Evolutionary conservation across 2,797 vertebrate genomes (phyloP), one percentile per base, ranked within the genome.

Genomic region (Synanceia verrucosa): DNA sequence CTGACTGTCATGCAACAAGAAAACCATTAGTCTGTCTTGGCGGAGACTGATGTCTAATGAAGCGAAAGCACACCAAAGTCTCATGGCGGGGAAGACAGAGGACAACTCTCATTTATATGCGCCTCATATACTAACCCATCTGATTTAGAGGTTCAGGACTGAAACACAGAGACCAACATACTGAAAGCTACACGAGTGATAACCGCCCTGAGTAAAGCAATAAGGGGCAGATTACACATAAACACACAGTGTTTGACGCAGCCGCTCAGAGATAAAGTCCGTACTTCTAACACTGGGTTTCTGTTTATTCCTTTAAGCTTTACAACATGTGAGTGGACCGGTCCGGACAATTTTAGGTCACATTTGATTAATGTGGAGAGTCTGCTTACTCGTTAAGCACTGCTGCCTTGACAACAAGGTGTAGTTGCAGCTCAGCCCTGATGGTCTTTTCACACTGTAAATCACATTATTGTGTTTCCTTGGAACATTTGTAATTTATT

Each of bases 61-160:
- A 90, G 87, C 64, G 65, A 85, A 79, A 73, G 79, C 76, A 86
- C 73, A 79, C 58, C 78, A 63, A 81, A 84, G 78, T 86, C 83
- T 87, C 64, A 57, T 68, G 79, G 71, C 24, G 10, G 76, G 63
- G 73, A 76, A 80, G 81, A 76, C 61, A 66, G 65, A 79, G 86
- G 81, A 82, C 88, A 72, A 82, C 81, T 81, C 89, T 93, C 86
- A 93, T 93, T 91, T 82, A 85, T 86, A 91, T 91, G 87, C 89
- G 37, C 70, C 86, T 86, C 82, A 79, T 87, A 90, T 63, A 81
- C 19, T 75, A 78, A 79, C 83, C 43, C 79, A 75, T 88, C 84
- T 89, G 85, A 91, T 92, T 88, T 85, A 84, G 88, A 87, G 88
- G 67, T 84, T 78, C 52, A 70, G 74, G 74, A 65, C 82, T 78